Conservation (phyloP, 2,888 invertebrate species). For the Lysandra bellargus region DNA sequence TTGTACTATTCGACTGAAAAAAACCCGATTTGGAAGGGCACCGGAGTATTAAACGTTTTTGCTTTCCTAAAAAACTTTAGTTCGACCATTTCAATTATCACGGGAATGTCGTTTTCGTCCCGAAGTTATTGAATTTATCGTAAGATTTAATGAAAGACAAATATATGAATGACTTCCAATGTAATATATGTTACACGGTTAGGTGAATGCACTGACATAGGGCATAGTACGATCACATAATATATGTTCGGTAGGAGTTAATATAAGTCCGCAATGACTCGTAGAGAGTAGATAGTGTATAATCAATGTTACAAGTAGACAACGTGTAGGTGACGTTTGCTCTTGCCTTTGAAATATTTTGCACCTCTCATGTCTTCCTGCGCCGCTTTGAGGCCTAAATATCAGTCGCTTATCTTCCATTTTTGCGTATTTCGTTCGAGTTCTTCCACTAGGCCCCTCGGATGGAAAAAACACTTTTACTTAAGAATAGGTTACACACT, state of each 20-base stretch:
- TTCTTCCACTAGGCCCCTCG: conserved; percentile 8
- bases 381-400: conserved; percentile 33
- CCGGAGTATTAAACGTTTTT: background rate
- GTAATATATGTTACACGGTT: conserved; percentile 26
- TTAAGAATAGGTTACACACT: too few species aligned
- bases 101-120: background rate
- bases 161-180: conserved; percentile 21
- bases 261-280: conserved; percentile 31
- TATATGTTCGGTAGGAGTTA: conserved; percentile 22
- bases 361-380: conserved; percentile 32
- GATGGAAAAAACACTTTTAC: background rate
- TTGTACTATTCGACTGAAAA: background rate
- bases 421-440: background rate
- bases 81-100: background rate
- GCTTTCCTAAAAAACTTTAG: too few species aligned
- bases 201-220: conserved; percentile 28
- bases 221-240: conserved; percentile 16
- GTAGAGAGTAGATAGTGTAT: conserved; percentile 42
- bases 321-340: conserved; percentile 35
- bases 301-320: conserved; percentile 39
- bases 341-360: conserved; percentile 38
- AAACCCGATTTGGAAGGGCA: background rate
- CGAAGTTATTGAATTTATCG: background rate
- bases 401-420: conserved; percentile 28
- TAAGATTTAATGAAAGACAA: conserved; percentile 15